These are phyloP conservation scores for Hyles vespertilio DNA, from an alignment of 1,140 invertebrate species.

Conservation along the genomic window DNA sequence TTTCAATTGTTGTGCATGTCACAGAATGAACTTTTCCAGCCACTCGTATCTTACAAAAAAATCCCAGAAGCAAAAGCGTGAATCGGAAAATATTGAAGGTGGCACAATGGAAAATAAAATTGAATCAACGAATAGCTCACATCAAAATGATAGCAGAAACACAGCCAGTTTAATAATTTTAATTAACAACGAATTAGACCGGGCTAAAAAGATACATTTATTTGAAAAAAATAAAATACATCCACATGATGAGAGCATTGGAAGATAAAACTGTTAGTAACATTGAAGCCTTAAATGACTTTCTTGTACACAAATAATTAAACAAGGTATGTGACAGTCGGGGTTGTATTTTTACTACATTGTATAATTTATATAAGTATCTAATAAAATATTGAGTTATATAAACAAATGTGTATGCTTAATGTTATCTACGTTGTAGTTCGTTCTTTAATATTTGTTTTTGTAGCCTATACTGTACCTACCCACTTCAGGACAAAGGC, in stretches of 20 bases:
- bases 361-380: too few species aligned
- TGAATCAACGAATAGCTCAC: slow-evolving; percentile 4
- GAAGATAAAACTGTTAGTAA: slow-evolving; percentile 1
- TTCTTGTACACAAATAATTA: too few species aligned
- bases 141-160: slow-evolving; percentile 23
- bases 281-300: too few species aligned
- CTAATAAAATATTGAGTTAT: too few species aligned
- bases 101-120: slow-evolving; percentile 9
- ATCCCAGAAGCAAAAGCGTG: slow-evolving; percentile 5
- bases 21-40: slow-evolving; percentile 17
- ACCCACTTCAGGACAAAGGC: too few species aligned
- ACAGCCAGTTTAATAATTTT: slow-evolving; percentile 46
- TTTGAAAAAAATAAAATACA: slow-evolving; percentile 59
- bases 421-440: too few species aligned
- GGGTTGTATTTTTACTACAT: too few species aligned
- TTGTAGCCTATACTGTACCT: too few species aligned
- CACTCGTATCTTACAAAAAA: slow-evolving; percentile 21
- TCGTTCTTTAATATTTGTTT: too few species aligned
- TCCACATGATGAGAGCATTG: slow-evolving; percentile 33
- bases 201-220: slow-evolving; percentile 45
- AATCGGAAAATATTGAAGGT: slow-evolving; percentile 10
- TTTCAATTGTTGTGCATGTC: slow-evolving; percentile 15
- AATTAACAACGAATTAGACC: slow-evolving; percentile 51
- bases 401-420: too few species aligned
- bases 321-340: too few species aligned